phyloP scores from a whole-genome alignment of 2,113 vertebrate species.

The Neodontobutis hainanensis region DNA sequence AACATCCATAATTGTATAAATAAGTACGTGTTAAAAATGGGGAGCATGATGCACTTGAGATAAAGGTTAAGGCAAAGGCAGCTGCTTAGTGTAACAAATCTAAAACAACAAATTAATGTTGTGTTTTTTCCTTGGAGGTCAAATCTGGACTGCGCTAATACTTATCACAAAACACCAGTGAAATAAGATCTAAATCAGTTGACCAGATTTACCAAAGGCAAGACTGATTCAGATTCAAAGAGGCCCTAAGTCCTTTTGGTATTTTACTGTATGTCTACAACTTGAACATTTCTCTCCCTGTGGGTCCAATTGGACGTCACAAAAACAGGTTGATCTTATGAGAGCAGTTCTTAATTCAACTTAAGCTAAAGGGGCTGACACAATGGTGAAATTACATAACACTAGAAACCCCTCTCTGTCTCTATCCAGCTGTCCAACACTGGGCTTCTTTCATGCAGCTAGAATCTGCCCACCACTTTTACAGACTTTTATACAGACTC shows the following conservation, averaged over 20 bases:
- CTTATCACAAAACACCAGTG: background rate
- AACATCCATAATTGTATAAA: slow-evolving; percentile 45
- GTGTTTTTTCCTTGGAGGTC: background rate
- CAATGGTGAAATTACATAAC: slow-evolving; percentile 59
- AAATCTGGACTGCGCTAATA: too few relatives aligned
- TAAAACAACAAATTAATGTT: background rate
- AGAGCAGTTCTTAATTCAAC: slow-evolving; percentile 56
- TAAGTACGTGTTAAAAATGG: slow-evolving; percentile 45
- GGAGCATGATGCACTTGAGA: slow-evolving; percentile 7
- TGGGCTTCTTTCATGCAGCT: slow-evolving; percentile 57
- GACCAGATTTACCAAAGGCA: background rate
- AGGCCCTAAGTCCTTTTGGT: slow-evolving; percentile 37
- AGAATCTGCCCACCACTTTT: slow-evolving; percentile 58
- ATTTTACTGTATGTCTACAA: slow-evolving; percentile 28
- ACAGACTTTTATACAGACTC: slow-evolving; percentile 29
- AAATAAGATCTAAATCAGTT: background rate
- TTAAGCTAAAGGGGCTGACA: slow-evolving; percentile 33
- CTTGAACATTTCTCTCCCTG: slow-evolving; percentile 9
- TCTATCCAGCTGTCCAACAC: slow-evolving; percentile 47
- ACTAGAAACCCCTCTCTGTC: slow-evolving; percentile 54
- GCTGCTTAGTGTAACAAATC: background rate
- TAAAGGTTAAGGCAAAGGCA: background rate
- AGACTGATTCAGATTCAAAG: slow-evolving; percentile 16
- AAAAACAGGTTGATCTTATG: slow-evolving; percentile 45
- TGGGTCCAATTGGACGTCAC: slow-evolving; percentile 6